phyloP scores from a whole-genome alignment of 1,140 invertebrate genomes.

The Gonatopus flavifemur region DNA sequence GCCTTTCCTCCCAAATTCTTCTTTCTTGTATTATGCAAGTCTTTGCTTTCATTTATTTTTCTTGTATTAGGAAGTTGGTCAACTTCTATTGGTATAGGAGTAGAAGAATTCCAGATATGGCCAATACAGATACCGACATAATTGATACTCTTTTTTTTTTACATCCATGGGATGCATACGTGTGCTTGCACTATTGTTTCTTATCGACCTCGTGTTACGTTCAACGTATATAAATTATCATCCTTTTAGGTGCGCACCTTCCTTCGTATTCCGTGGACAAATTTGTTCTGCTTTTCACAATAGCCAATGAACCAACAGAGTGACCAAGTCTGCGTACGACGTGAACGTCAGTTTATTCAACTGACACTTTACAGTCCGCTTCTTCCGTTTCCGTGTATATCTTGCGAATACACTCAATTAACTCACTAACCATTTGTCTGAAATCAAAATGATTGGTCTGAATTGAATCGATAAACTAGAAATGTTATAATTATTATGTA shows the following conservation, averaged over 20 bases:
- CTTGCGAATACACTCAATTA: conserved; percentile 48
- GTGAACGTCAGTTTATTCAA: conserved; percentile 22
- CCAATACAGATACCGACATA: conserved; percentile 37
- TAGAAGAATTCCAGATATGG: conserved; percentile 43
- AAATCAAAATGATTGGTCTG: conserved; percentile 29
- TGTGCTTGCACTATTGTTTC: conserved; percentile 32
- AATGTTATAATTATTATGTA: too few relatives aligned
- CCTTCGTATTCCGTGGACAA: conserved; percentile 14
- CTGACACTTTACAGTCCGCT: conserved; percentile 30
- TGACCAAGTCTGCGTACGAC: conserved; percentile 23
- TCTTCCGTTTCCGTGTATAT: conserved; percentile 34
- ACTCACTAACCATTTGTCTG: conserved; percentile 52
- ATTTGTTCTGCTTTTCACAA: conserved; percentile 38
- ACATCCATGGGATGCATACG: conserved; percentile 57
- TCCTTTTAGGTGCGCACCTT: conserved; percentile 31
- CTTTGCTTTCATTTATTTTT: conserved; percentile 32
- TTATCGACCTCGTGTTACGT: conserved; percentile 33
- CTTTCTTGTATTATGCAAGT: conserved; percentile 32
- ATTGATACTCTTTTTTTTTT: too few relatives aligned
- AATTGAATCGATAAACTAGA: too few relatives aligned
- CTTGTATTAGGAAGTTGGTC: conserved; percentile 47
- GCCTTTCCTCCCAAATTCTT: conserved; percentile 41
- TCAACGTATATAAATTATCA: conserved; percentile 35
- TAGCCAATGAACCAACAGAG: conserved; percentile 36
- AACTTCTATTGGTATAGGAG: conserved; percentile 47